phyloP scores from a whole-genome alignment of 2,888 invertebrate species.

The Ophion ventricosus region DNA sequence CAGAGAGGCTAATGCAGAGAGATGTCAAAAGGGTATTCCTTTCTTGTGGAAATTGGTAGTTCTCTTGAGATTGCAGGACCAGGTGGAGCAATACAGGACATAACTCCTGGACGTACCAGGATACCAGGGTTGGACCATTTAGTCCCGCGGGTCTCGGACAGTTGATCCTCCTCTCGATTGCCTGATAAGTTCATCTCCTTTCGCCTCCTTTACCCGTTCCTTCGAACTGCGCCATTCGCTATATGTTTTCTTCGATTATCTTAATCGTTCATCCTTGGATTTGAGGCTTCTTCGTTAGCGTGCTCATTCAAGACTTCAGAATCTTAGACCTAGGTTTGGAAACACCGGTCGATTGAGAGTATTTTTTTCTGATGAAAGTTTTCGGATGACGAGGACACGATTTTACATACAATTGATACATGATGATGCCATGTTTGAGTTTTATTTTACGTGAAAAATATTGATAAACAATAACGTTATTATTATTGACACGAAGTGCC shows the following conservation, averaged over 20 bases:
- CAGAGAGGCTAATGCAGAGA: constrained; percentile 40
- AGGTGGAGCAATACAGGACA: constrained; percentile 71
- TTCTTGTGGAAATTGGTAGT: constrained; percentile 72
- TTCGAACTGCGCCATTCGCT: neutral
- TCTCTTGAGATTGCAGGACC: constrained; percentile 73
- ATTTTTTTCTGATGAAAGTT: too few species aligned
- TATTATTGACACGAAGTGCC: too few species aligned
- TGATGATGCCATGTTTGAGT: too few species aligned
- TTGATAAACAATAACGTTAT: too few species aligned
- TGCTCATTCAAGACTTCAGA: neutral
- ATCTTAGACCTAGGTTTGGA: too few species aligned
- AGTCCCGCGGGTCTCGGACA: constrained; percentile 62
- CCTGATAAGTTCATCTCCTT: constrained; percentile 52
- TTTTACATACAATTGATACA: too few species aligned
- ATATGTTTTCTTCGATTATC: constrained; percentile 30
- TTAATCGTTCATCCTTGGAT: constrained; percentile 19
- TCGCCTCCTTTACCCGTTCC: constrained; percentile 47
- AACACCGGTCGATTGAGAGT: too few species aligned
- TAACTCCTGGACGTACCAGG: constrained; percentile 66
- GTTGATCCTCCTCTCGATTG: constrained; percentile 64
- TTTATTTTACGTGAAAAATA: too few species aligned
- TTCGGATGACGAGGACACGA: too few species aligned
- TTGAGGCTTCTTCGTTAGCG: constrained; percentile 11
- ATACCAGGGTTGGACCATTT: constrained; percentile 57
- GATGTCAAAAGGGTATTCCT: constrained; percentile 42